Evolutionary conservation across 2,113 vertebrate species (phyloP), one percentile per base, ranked within the genome.

Genomic region (Petaurus breviceps): DNA sequence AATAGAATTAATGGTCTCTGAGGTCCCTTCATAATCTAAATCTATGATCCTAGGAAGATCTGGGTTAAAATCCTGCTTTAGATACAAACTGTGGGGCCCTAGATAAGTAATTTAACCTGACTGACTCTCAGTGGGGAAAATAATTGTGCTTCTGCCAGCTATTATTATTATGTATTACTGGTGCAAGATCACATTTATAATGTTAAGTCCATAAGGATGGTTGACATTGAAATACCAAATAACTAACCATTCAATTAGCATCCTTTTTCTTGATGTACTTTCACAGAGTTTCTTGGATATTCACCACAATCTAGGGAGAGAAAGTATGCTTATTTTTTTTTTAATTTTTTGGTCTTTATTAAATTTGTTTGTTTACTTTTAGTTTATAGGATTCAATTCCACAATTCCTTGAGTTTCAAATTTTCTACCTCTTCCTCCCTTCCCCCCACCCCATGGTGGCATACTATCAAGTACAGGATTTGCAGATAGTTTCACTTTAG

Each of bases 211-310:
- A n/a, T 93, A 91, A 92, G 55, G 89, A 89, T 96, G 91, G 19
- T 68, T 93, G 96, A 91, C 94, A 96, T 77, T 98, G 92, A 14
- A 94, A 53, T 95, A 95, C 90, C 92, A 94, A 95, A 84, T 37
- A 26, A 95, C 77, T 28, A 96, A 49, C 96, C 77, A 94, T 91
- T 96, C 53, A 93, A 46, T 94, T 96, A 91, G 26, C 93, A 23
- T 91, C 49, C 51, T 89, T 95, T 94, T 90, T 92, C 28, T 25
- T 95, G 77, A 94, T 93, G 11, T 93, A 55, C 77, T 91, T 96
- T 89, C 90, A 90, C 12, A 94, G 90, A 91, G 26, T 94, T 25
- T 95, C 43, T 49, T 92, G 90, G 95, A 84, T 94, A 93, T 54
- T 93, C 95, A 95, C 22, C 89, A 26, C 31, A 57, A 23, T 22